Base-by-base conservation (phyloP, 2,797 vertebrate species). In the Poeciliopsis infans region DNA sequence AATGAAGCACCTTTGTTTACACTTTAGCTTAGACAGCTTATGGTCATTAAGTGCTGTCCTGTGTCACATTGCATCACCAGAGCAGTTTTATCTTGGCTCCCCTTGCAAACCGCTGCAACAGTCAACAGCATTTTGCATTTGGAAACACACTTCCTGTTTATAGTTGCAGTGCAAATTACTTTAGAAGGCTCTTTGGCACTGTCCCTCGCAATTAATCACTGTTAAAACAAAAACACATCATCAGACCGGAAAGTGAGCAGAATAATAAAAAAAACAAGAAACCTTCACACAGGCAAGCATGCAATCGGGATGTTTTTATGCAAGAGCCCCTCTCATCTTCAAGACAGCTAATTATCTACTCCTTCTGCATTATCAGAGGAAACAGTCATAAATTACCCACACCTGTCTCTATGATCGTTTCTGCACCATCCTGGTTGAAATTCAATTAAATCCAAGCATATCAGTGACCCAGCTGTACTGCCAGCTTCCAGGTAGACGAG, bases 201-300 rank as follows among this genome's bases (percentile, higher is more conserved):
- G 90, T 88, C 88, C 57, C 46, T 83, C 25, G 23, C 59, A 85
- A 91, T 94, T 86, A 94, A 91, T 93, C 91, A 86, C 43, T 23
- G 70, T 20, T 59, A 72, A 88, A 82, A 91, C 88, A 89, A 88
- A 86, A 82, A 78, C 25, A 46, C 77, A 53, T 45, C 83, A 83
- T 87, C 83, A 83, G 25, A 76, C 66, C 16, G 20, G 43, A 49
- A 64, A 64, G 43, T 28, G 41, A 69, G n/a, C 11, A 45, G 23
- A 70, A 55, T 74, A 64, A 46, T 77, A 25, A 57, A 76, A 61
- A 2, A 36, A 57, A 74, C 55, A 33, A 2, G 73, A 2, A 41
- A 45, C 41, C 68, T 75, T 61, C 69, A 79, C 77, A 0, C 23
- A 73, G 72, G 66, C 82, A 79, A 25, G 41, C 1, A 12, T 25